phyloP scores from a whole-genome alignment of 2,113 vertebrate species.

The Bolborhynchus lineola region DNA sequence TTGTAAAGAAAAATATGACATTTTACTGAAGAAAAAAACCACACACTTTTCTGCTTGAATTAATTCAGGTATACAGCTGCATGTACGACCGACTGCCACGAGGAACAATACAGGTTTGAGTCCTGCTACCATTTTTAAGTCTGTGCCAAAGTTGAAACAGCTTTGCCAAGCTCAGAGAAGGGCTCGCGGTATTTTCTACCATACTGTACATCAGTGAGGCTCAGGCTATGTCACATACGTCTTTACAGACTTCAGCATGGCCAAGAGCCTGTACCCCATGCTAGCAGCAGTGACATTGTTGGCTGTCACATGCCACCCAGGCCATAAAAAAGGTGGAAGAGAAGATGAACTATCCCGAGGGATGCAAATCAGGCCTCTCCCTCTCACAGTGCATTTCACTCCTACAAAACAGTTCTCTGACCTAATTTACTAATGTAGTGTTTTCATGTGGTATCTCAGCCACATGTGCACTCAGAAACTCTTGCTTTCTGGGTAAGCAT shows the following conservation, averaged over 20 bases:
- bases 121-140: background rate
- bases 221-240: background rate
- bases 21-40: background rate
- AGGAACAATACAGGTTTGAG: background rate
- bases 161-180: background rate
- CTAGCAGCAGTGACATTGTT: background rate
- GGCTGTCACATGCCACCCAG: background rate
- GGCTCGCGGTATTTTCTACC: background rate
- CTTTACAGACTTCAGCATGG: background rate
- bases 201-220: background rate
- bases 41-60: background rate
- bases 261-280: background rate
- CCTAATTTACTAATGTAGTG: background rate
- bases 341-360: background rate
- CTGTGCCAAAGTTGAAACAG: background rate
- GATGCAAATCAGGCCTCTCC: background rate
- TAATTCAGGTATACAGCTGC: background rate
- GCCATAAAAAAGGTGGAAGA: background rate
- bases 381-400: background rate
- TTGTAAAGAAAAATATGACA: background rate
- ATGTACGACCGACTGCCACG: accelerated
- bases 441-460: background rate
- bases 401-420: background rate
- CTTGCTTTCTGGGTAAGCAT: background rate
- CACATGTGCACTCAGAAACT: background rate